phyloP scores from a whole-genome alignment of 2,888 invertebrate species.

The Cantharis flavilabris region DNA sequence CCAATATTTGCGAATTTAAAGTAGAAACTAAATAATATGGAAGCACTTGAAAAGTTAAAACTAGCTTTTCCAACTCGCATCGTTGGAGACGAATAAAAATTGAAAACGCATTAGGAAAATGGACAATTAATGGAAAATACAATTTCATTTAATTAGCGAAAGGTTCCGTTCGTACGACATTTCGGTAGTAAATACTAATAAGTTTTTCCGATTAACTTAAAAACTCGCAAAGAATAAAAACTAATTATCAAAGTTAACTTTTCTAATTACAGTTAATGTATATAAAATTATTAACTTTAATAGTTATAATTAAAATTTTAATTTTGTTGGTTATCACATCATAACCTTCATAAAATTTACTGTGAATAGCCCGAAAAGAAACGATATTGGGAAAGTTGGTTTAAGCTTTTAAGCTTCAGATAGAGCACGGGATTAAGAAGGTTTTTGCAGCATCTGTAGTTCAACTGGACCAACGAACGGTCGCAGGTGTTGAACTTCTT shows the following conservation, averaged over 20 bases:
- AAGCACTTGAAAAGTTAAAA: not conserved
- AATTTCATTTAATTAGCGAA: not conserved
- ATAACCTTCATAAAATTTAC: conserved; percentile 10
- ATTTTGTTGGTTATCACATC: conserved; percentile 1
- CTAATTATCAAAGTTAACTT: not conserved
- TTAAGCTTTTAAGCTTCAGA: conserved; percentile 21
- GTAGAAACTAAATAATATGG: not conserved
- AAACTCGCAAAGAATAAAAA: not conserved
- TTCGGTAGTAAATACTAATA: not conserved
- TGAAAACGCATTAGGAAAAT: not conserved
- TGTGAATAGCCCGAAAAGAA: conserved; percentile 14
- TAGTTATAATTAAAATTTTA: not conserved
- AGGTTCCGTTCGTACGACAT: not conserved
- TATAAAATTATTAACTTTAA: not conserved
- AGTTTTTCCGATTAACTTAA: not conserved
- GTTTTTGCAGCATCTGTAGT: conserved; percentile 19
- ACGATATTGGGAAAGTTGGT: conserved; percentile 23
- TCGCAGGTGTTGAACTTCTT: conserved; percentile 19
- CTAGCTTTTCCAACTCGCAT: not conserved
- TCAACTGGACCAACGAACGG: conserved; percentile 7
- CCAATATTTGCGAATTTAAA: not conserved
- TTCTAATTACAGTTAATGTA: not conserved
- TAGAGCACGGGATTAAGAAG: conserved; percentile 19
- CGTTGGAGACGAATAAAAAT: not conserved
- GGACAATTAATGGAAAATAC: not conserved